phyloP scores from a whole-genome alignment of 2,888 invertebrate genomes.

The Beris chalybata region DNA sequence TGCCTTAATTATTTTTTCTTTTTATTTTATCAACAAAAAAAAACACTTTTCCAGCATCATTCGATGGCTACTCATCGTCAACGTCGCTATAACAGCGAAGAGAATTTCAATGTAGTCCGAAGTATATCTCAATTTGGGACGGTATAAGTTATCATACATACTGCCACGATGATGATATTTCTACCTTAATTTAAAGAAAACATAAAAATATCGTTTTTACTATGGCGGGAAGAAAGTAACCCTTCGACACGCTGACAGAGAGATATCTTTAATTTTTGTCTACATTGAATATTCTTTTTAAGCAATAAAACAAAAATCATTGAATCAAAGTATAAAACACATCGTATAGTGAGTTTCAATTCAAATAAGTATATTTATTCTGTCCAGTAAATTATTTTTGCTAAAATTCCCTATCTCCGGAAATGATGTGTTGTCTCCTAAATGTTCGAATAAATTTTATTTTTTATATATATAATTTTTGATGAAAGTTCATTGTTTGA shows the following conservation, averaged over 20 bases:
- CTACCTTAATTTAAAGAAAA: conserved; percentile 42
- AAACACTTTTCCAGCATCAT: conserved; percentile 65
- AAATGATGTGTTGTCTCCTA: conserved; percentile 18
- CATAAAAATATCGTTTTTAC: not conserved
- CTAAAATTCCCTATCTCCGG: conserved; percentile 12
- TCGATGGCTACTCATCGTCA: conserved; percentile 72
- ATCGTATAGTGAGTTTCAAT: conserved; percentile 28
- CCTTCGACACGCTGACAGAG: no score
- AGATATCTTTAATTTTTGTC: not conserved
- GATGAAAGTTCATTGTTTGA: conserved; percentile 12
- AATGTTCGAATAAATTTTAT: conserved; percentile 5
- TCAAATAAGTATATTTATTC: conserved; percentile 15
- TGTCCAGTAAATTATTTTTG: conserved; percentile 17
- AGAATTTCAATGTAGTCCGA: conserved; percentile 45
- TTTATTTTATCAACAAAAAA: conserved; percentile 19
- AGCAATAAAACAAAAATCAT: not conserved
- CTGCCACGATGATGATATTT: conserved; percentile 44
- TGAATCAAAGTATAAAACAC: conserved; percentile 4
- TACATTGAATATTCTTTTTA: conserved; percentile 11
- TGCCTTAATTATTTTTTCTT: conserved; percentile 23
- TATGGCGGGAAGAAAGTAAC: no score
- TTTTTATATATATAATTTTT: conserved; percentile 10
- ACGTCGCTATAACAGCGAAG: conserved; percentile 65
- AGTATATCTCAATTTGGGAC: conserved; percentile 45
- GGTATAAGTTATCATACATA: conserved; percentile 44